Percentiles rank a stretch among this genome's conserved stretches.
Conservation (phyloP, 1,140 invertebrate genomes). For the Scaptomyza hsui region DNA sequence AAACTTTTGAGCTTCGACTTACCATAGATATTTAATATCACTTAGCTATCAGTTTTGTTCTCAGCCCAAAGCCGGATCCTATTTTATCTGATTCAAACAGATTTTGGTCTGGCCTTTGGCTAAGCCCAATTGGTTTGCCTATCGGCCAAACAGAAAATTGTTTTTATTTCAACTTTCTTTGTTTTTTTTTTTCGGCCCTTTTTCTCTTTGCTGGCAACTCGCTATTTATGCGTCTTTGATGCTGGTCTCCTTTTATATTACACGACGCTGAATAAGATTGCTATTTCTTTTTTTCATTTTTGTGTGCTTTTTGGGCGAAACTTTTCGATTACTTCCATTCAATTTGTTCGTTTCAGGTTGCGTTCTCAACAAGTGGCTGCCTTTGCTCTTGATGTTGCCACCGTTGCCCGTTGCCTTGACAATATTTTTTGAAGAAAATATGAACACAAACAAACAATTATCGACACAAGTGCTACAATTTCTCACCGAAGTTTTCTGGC, state of each 20-base stretch:
- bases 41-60: constrained; percentile 21
- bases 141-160: constrained; percentile 27
- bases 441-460: constrained; percentile 48
- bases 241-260: constrained; percentile 8
- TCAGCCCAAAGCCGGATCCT: constrained; percentile 18
- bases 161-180: constrained; percentile 10
- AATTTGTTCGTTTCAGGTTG: constrained; percentile 43
- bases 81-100: constrained; percentile 41
- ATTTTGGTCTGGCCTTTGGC: constrained; percentile 9
- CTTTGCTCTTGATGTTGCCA: neutral
- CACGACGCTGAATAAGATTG: neutral
- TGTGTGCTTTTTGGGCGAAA: constrained; percentile 23
- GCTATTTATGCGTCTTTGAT: constrained; percentile 45
- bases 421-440: constrained; percentile 36
- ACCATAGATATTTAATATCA: constrained; percentile 19
- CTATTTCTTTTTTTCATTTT: constrained; percentile 4
- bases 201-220: constrained; percentile 2
- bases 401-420: constrained; percentile 30
- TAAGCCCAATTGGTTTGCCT: constrained; percentile 37
- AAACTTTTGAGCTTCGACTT: constrained; percentile 28
- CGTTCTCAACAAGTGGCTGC: constrained; percentile 39
- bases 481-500: neutral
- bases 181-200: constrained; percentile 18
- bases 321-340: constrained; percentile 53
- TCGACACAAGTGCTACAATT: constrained; percentile 18